These are phyloP conservation scores for Nephila pilipes DNA, from an alignment of 1,140 invertebrate genomes.

Conservation along the genomic window DNA sequence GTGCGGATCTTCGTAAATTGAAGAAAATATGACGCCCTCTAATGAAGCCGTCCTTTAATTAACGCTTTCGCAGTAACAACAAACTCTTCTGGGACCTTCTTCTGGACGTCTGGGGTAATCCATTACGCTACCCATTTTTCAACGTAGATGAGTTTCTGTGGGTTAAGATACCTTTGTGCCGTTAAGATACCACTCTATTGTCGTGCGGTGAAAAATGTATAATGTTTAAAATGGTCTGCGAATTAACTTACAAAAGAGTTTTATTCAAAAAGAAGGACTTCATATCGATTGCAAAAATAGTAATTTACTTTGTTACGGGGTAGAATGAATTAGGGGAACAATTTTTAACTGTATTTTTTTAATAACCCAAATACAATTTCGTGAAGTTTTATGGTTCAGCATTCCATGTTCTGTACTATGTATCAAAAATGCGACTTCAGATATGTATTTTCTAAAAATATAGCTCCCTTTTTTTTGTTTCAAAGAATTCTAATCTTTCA, in stretches of 20 bases:
- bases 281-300: too few relatives aligned
- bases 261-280: neutral
- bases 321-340: too few relatives aligned
- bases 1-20: slow-evolving; percentile 44
- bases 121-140: slow-evolving; percentile 38
- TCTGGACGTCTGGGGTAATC: slow-evolving; percentile 25
- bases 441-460: too few relatives aligned
- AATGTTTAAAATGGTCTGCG: neutral
- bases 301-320: too few relatives aligned
- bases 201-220: neutral
- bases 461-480: too few relatives aligned
- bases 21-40: slow-evolving; percentile 62
- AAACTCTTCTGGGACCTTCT: neutral
- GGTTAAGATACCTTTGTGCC: neutral
- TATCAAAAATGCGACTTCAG: too few relatives aligned
- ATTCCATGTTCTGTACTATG: too few relatives aligned
- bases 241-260: neutral
- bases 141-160: neutral
- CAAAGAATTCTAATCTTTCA: too few relatives aligned
- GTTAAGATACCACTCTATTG: neutral
- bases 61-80: neutral
- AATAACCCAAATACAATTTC: too few relatives aligned
- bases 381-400: too few relatives aligned
- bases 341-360: too few relatives aligned
- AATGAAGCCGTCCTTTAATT: slow-evolving; percentile 60